phyloP scores from a whole-genome alignment of 2,113 vertebrate genomes.

The Serilophus lunatus region DNA sequence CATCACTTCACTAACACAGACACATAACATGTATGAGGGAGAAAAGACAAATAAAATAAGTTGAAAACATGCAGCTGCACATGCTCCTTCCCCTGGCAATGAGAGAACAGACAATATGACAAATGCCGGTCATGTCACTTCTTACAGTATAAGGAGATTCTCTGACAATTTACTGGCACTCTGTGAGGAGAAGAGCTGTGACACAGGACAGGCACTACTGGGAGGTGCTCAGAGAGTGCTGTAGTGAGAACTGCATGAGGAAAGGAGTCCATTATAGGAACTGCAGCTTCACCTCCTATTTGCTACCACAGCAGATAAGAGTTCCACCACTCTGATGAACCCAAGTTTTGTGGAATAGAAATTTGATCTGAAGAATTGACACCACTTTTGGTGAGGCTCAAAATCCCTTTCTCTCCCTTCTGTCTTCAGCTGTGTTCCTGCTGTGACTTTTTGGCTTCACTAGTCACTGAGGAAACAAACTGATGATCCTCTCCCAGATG shows the following conservation, averaged over 20 bases:
- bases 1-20: background rate
- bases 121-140: background rate
- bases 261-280: background rate
- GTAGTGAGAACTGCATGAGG: background rate
- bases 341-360: background rate
- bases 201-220: background rate
- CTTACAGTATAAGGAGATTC: background rate
- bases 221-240: background rate
- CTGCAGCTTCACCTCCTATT: background rate
- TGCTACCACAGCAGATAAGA: background rate
- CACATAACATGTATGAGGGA: background rate
- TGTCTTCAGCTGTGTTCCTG: background rate
- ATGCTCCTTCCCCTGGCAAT: background rate
- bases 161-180: background rate
- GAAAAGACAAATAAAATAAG: background rate
- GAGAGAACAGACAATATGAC: background rate
- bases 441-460: conserved; percentile 27
- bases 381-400: background rate
- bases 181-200: background rate
- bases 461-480: conserved; percentile 32
- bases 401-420: background rate
- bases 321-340: background rate
- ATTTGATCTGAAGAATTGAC: background rate
- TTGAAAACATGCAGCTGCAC: background rate
- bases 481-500: conserved; percentile 14